phyloP scores from a whole-genome alignment of 1,140 invertebrate species.

The Ooceraea biroi region DNA sequence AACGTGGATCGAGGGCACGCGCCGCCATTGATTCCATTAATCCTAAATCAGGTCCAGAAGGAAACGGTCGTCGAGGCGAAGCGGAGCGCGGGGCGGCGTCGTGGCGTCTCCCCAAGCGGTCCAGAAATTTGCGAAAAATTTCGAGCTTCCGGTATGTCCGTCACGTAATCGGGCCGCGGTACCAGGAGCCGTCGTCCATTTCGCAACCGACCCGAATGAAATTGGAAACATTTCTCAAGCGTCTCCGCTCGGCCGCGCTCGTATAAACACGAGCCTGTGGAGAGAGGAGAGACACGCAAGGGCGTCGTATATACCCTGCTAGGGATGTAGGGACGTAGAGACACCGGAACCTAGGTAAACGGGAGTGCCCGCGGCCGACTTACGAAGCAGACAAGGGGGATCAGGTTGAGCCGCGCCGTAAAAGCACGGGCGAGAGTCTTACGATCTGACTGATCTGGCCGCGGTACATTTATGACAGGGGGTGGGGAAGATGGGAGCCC shows the following conservation, averaged over 20 bases:
- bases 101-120: slow-evolving; percentile 46
- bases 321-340: slow-evolving; percentile 1
- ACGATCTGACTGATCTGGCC: slow-evolving; percentile 67
- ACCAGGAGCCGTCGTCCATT: slow-evolving; percentile 73
- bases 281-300: not conserved
- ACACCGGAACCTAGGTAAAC: slow-evolving; percentile 15
- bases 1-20: not conserved
- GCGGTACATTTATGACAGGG: slow-evolving; percentile 65
- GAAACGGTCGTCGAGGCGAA: slow-evolving; percentile 37
- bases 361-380: slow-evolving; percentile 52
- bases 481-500: too few relatives aligned
- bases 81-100: not conserved
- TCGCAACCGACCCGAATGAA: slow-evolving; percentile 82
- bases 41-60: not conserved
- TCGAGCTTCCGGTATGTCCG: slow-evolving; percentile 79
- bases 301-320: not conserved
- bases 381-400: slow-evolving; percentile 65
- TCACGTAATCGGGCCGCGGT: slow-evolving; percentile 81
- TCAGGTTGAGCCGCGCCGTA: slow-evolving; percentile 52
- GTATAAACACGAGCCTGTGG: slow-evolving; percentile 13
- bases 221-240: slow-evolving; percentile 84
- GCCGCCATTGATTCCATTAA: slow-evolving; percentile 60
- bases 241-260: slow-evolving; percentile 37
- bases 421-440: slow-evolving; percentile 66
- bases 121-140: slow-evolving; percentile 77